These are phyloP conservation scores for Pyralis farinalis DNA, from an alignment of 2,888 invertebrate species.

Conservation along the genomic window DNA sequence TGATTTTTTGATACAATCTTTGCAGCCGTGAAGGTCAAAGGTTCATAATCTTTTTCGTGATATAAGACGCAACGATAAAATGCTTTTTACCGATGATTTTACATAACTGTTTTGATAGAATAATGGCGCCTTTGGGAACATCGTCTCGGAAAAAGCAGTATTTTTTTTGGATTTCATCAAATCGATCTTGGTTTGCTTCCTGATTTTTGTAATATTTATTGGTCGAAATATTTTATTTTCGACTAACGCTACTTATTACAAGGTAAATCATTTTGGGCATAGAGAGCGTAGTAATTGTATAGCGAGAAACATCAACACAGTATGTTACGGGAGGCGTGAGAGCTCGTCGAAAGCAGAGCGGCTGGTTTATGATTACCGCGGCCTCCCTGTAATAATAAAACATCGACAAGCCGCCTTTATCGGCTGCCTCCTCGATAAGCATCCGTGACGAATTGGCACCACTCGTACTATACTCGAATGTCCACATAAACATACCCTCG, in stretches of 20 bases:
- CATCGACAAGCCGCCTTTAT: conserved; percentile 72
- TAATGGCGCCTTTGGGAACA: neutral
- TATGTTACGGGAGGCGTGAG: conserved; percentile 46
- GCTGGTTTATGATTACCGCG: conserved; percentile 53
- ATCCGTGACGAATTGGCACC: conserved; percentile 79
- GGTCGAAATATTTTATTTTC: neutral
- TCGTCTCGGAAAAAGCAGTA: neutral
- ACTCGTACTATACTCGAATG: conserved; percentile 47
- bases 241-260: neutral
- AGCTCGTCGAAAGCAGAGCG: conserved; percentile 54
- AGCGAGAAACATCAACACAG: conserved; percentile 33
- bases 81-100: neutral
- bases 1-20: neutral
- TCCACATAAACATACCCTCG: conserved; percentile 23
- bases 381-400: conserved; percentile 67
- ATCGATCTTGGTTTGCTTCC: neutral
- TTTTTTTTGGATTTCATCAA: neutral
- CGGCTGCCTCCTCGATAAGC: conserved; percentile 74
- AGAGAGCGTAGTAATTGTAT: neutral
- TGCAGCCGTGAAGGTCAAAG: conserved; percentile 4
- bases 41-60: conserved; percentile 7
- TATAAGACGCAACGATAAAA: neutral
- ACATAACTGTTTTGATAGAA: conserved; percentile 1
- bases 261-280: neutral
- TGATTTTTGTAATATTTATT: neutral